Percentiles rank a stretch among this genome's conserved stretches.
phyloP scores from a whole-genome alignment of 1,140 invertebrate genomes.

The Apocrypta bakeri region DNA sequence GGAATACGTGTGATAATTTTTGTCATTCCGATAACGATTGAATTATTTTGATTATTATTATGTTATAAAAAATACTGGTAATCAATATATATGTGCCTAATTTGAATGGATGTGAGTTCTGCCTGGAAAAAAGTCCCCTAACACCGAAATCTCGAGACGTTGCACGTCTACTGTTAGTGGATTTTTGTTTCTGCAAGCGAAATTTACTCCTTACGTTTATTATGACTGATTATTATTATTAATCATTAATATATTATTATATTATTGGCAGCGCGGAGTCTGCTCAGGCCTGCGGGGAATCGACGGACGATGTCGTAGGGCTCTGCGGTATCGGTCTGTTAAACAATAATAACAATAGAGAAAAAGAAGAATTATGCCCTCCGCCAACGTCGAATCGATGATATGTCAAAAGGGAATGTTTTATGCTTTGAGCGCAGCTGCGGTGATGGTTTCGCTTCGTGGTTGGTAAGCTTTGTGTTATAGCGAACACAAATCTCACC shows the following conservation, averaged over 20 bases:
- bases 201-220: slow-evolving; percentile 28
- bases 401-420: slow-evolving; percentile 2
- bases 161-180: slow-evolving; percentile 32
- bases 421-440: slow-evolving; percentile 18
- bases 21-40: neutral
- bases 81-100: neutral
- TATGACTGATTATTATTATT: slow-evolving; percentile 45
- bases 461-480: slow-evolving; percentile 78
- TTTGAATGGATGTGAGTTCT: neutral
- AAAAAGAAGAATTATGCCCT: no score
- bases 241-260: slow-evolving; percentile 52
- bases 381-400: neutral
- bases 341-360: no score
- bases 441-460: slow-evolving; percentile 34
- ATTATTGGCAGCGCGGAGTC: slow-evolving; percentile 31
- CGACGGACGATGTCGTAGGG: neutral
- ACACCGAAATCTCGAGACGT: slow-evolving; percentile 18
- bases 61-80: neutral
- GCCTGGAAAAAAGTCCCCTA: neutral
- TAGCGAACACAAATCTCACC: slow-evolving; percentile 82
- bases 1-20: slow-evolving; percentile 30
- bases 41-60: neutral
- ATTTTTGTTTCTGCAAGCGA: slow-evolving; percentile 39
- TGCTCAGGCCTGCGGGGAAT: slow-evolving; percentile 26
- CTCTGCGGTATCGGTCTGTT: neutral